Conservation (phyloP, 2,888 invertebrate genomes). For the Hanleya hanleyi region DNA sequence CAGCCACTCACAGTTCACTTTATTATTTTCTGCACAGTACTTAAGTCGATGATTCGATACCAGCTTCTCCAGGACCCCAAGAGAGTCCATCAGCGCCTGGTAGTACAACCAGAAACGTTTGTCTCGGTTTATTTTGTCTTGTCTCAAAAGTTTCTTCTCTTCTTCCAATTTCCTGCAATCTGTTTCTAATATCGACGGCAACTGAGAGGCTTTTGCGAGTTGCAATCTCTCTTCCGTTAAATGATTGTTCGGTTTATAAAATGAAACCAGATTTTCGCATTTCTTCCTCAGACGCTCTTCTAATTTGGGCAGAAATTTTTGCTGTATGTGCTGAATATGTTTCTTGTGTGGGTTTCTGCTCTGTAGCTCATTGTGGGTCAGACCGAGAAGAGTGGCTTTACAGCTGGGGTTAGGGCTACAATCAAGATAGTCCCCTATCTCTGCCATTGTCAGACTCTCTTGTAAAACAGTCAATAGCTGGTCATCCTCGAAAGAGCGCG, state of each 20-base stretch:
- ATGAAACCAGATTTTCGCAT: constrained; percentile 65
- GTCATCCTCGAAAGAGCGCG: constrained; percentile 39
- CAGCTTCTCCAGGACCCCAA: constrained; percentile 55
- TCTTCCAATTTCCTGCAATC: constrained; percentile 51
- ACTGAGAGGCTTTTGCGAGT: constrained; percentile 60
- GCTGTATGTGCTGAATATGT: constrained; percentile 51
- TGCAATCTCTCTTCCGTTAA: constrained; percentile 46
- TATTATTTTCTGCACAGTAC: constrained; percentile 56
- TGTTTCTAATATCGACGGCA: constrained; percentile 62
- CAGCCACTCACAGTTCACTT: constrained; percentile 59
- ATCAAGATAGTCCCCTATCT: constrained; percentile 61
- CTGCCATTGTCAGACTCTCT: constrained; percentile 58
- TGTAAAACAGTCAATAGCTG: constrained; percentile 41
- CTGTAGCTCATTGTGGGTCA: constrained; percentile 46
- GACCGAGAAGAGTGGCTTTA: constrained; percentile 59
- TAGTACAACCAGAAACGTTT: constrained; percentile 63
- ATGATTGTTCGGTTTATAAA: constrained; percentile 44
- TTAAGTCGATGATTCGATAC: constrained; percentile 55
- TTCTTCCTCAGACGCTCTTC: constrained; percentile 60
- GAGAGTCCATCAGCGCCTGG: constrained; percentile 60
- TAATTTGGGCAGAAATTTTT: constrained; percentile 63
- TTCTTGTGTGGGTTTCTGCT: constrained; percentile 53
- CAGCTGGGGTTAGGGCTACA: constrained; percentile 58
- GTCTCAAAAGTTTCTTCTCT: constrained; percentile 46
- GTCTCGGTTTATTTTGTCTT: constrained; percentile 49